Conservation (phyloP, 2,113 vertebrate species). For the Dicerorhinus sumatrensis region DNA sequence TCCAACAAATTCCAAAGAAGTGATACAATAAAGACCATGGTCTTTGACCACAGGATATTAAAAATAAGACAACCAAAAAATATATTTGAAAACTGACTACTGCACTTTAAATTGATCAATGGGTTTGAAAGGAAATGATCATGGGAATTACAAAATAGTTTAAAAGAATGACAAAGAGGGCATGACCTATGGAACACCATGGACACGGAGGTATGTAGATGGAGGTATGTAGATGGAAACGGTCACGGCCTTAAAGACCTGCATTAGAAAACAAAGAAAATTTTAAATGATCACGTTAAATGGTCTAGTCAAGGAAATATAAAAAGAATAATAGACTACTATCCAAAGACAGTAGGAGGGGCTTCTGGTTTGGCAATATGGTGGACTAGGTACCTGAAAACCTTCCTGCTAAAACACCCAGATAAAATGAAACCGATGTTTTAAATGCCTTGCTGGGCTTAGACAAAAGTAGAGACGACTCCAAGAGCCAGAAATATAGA, state of each 20-base stretch:
- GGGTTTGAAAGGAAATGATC: not conserved
- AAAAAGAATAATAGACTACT: not conserved
- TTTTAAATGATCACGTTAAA: not conserved
- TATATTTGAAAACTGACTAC: not conserved
- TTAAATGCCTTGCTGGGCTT: not conserved
- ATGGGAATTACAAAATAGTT: not conserved
- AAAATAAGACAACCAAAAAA: not conserved
- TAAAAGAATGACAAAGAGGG: not conserved
- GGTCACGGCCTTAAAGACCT: not conserved
- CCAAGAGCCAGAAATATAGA: not conserved
- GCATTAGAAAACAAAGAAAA: not conserved
- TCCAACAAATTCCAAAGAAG: not conserved
- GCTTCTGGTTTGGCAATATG: not conserved
- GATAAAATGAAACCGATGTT: not conserved
- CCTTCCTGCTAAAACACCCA: not conserved
- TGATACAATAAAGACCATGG: not conserved
- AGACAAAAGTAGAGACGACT: not conserved
- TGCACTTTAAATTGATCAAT: constrained; percentile 1
- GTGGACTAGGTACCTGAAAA: not conserved
- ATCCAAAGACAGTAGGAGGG: not conserved
- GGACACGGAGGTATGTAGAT: not conserved
- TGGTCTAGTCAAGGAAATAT: not conserved
- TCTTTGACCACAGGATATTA: not conserved
- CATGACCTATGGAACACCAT: not conserved
- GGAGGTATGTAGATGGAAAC: not conserved